These are phyloP conservation scores for Serripes groenlandicus DNA, from an alignment of 2,888 invertebrate species.

Conservation along the genomic window DNA sequence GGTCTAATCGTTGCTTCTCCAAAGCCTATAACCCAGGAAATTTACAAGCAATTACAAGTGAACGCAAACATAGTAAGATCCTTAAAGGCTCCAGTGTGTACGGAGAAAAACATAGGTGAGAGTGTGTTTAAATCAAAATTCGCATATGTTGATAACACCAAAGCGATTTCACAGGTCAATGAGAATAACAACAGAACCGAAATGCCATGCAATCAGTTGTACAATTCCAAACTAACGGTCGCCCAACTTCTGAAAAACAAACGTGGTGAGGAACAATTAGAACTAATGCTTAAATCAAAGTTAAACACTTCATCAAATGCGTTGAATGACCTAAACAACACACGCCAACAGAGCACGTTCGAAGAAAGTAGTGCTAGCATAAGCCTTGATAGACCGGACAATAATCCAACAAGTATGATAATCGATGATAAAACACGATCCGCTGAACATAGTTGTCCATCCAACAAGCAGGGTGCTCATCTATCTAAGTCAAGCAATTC, in stretches of 20 bases:
- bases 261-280: conserved; percentile 7
- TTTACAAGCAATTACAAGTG: not conserved
- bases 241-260: conserved; percentile 19
- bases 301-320: conserved; percentile 16
- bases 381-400: not conserved
- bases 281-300: conserved; percentile 6
- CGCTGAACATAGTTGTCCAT: not conserved
- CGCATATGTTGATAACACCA: not conserved
- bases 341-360: not conserved
- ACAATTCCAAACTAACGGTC: conserved; percentile 14
- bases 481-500: not conserved
- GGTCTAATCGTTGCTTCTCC: conserved; percentile 10
- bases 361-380: not conserved
- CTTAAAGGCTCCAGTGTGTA: not conserved
- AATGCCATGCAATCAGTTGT: not conserved
- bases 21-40: not conserved
- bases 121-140: not conserved
- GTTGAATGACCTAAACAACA: not conserved
- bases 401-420: not conserved
- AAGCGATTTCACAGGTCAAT: not conserved
- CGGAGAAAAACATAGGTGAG: not conserved
- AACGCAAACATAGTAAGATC: not conserved
- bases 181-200: not conserved
- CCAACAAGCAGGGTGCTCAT: not conserved
- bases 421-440: not conserved